phyloP scores from a whole-genome alignment of 1,140 invertebrate genomes.

The Delia radicum region DNA sequence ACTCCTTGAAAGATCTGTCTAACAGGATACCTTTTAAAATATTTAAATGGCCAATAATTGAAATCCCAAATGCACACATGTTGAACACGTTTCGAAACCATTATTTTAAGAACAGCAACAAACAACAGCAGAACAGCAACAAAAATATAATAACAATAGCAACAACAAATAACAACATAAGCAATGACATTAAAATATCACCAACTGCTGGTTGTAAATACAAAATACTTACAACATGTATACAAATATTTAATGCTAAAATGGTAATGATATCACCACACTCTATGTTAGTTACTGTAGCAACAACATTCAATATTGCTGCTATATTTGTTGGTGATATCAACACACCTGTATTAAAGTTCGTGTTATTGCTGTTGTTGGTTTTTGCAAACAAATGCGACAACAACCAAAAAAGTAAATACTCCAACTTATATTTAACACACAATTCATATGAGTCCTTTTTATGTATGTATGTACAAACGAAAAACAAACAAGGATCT shows the following conservation, averaged over 20 bases:
- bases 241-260: background rate
- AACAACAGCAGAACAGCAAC: background rate
- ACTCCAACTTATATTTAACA: background rate
- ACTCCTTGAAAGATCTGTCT: background rate
- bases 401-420: background rate
- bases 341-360: background rate
- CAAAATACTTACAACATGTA: background rate
- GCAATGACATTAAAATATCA: conserved; percentile 24
- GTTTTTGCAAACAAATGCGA: background rate
- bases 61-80: conserved; percentile 31
- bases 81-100: conserved; percentile 32
- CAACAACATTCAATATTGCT: background rate
- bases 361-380: background rate
- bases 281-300: background rate
- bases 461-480: background rate
- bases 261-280: background rate
- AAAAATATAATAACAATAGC: conserved; percentile 11
- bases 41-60: conserved; percentile 31
- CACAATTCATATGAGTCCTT: background rate
- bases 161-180: conserved; percentile 25
- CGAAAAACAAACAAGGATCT: too few relatives aligned
- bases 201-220: background rate
- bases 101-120: conserved; percentile 29
- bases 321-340: background rate
- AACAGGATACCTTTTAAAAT: conserved; percentile 5